Evolutionary conservation across 2,113 vertebrate species (phyloP).

Genomic region (Megaceryle torquata): DNA sequence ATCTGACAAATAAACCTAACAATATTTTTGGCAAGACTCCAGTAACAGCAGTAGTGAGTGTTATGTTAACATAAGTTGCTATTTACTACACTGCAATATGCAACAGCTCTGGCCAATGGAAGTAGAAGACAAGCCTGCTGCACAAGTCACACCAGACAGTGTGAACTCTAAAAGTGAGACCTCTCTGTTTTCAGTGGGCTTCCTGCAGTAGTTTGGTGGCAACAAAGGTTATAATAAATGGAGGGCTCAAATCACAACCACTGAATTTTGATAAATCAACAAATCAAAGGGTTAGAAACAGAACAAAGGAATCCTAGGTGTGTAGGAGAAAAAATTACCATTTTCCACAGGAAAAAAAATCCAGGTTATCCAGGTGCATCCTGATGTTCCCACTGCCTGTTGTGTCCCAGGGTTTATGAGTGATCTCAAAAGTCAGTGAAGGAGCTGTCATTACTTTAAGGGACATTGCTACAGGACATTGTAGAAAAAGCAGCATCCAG

Average conservation of each 20-base stretch:
- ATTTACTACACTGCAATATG: not conserved
- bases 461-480: accelerated
- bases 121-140: not conserved
- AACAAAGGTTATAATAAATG: not conserved
- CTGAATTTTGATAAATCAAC: not conserved
- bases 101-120: not conserved
- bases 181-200: accelerated
- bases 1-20: slow-evolving; percentile 24
- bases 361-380: not conserved
- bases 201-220: not conserved
- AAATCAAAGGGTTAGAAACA: not conserved
- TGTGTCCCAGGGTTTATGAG: not conserved
- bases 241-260: not conserved
- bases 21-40: not conserved
- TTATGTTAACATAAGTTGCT: not conserved
- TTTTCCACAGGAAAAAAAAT: not conserved
- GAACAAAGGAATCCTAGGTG: not conserved
- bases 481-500: not conserved
- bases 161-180: not conserved
- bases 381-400: not conserved
- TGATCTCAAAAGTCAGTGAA: not conserved
- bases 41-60: not conserved
- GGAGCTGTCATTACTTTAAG: not conserved
- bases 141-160: not conserved
- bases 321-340: not conserved